Percentiles rank a stretch among this genome's conserved stretches.
Conservation (phyloP, 2,113 vertebrate species). For the Pelmatolapia mariae region DNA sequence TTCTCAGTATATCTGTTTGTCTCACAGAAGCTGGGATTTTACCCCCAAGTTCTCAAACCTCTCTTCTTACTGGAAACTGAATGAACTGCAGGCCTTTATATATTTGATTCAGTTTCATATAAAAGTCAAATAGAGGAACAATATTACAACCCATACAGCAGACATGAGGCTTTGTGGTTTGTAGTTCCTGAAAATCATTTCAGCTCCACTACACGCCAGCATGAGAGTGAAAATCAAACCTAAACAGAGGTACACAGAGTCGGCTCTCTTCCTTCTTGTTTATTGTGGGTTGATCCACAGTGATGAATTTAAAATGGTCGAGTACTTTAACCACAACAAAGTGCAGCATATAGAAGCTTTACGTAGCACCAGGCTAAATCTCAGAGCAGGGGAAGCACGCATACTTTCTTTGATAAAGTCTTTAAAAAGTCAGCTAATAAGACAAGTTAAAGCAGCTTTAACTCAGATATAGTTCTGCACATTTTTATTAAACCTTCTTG, state of each 20-base stretch:
- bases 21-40: accelerated
- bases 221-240: not conserved
- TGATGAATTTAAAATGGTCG: accelerated
- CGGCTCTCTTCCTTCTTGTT: not conserved
- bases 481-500: accelerated
- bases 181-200: not conserved
- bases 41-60: accelerated
- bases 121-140: no score
- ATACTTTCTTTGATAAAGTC: not conserved
- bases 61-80: accelerated
- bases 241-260: accelerated
- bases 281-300: not conserved
- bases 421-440: not conserved
- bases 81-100: accelerated
- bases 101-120: accelerated
- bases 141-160: no score
- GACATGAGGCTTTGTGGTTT: not conserved
- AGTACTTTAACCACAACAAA: not conserved
- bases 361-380: accelerated
- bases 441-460: not conserved
- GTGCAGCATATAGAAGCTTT: not conserved
- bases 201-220: not conserved
- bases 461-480: not conserved
- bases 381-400: not conserved
- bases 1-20: not conserved